Base-by-base conservation (phyloP, 2,797 vertebrate species). In the Perodicticus potto region DNA sequence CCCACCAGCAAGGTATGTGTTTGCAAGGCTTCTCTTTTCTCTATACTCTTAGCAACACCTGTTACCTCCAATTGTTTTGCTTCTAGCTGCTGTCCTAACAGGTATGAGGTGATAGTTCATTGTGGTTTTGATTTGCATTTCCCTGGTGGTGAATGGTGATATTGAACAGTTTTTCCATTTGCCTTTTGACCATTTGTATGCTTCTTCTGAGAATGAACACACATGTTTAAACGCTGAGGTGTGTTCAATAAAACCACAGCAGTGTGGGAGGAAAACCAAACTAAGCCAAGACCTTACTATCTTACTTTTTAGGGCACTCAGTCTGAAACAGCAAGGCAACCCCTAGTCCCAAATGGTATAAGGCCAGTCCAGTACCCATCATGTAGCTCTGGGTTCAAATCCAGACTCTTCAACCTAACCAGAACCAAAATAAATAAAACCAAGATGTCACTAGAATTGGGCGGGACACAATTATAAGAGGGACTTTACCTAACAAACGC, bases 11-110 rank as follows among this genome's bases (percentile, higher is more conserved):
- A 32, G 63, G 65, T 32, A 53, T 16, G 32, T 1, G n/a, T 59
- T 23, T 27, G 34, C 77, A 10, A 40, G 53, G n/a, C 23, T 57
- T 59, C 55, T 57, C 53, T 80, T 25, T 27, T 59, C 25, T 5
- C 34, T 27, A 1, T 12, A 14, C 59, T 20, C 14, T 25, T 14
- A 37, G 20, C 55, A 59, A 37, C 77, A 37, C 55, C 32, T 34
- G 25, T 27, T 34, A 19, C 20, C 34, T 57, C 9, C 17, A 14
- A 17, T 59, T 14, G 16, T 59, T 80, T 59, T 40, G 23, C 16
- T 11, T 1, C 5, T 2, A 37, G 22, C n/a, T 23, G 22, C 22
- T 14, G 0, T 17, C n/a, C 23, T 27, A 19, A 40, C 55, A 19
- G 53, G 55, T 59, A 14, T 59, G 55, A 59, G 34, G 20, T 11